These are phyloP conservation scores for Hydropotes inermis DNA, from an alignment of 2,113 vertebrate species.

Conservation along the genomic window DNA sequence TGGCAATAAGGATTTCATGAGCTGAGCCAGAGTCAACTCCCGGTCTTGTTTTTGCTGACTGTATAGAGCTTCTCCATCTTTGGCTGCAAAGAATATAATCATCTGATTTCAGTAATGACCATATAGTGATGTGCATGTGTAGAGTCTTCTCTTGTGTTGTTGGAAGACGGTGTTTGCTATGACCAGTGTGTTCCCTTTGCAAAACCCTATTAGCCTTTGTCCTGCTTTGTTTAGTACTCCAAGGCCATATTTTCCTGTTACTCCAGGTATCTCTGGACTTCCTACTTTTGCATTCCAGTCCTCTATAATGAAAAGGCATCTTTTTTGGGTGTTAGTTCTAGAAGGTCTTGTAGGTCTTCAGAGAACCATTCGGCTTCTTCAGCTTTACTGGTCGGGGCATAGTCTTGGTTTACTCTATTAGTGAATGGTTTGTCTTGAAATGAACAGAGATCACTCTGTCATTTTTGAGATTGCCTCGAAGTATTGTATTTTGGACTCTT, in stretches of 20 bases:
- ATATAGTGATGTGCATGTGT: neutral
- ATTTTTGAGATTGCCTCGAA: neutral
- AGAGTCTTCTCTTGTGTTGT: neutral
- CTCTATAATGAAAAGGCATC: neutral
- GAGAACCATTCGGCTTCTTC: neutral
- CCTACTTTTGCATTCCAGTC: neutral
- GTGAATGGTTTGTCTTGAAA: neutral
- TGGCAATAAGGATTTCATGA: neutral
- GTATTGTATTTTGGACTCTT: neutral
- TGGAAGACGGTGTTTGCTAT: neutral
- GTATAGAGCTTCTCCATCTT: neutral
- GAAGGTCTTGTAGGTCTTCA: neutral
- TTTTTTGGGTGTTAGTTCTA: neutral
- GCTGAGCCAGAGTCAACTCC: neutral
- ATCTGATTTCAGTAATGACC: neutral
- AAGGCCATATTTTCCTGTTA: neutral
- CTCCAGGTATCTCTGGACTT: neutral
- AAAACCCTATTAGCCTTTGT: neutral
- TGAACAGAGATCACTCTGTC: accelerated
- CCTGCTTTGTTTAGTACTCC: neutral
- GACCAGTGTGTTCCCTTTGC: neutral
- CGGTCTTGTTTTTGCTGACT: neutral
- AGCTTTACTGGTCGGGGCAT: neutral
- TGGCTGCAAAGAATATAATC: neutral
- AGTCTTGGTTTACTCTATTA: neutral